Percentiles rank a stretch among this genome's conserved stretches.
These are phyloP conservation scores for Siniperca scherzeri DNA, from an alignment of 2,797 vertebrate species.

Conservation along the genomic window DNA sequence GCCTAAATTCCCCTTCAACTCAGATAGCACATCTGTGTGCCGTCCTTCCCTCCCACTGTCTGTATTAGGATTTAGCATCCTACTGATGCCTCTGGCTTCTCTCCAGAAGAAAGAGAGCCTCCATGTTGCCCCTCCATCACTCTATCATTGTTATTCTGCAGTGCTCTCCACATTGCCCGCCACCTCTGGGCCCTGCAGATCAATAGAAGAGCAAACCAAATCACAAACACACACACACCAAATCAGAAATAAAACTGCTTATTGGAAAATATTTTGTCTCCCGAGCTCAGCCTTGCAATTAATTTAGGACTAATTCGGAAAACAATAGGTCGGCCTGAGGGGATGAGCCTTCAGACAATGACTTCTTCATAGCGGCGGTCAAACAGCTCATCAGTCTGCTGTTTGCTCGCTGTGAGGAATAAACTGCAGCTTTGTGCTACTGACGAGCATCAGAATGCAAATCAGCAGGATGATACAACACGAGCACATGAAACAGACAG, in stretches of 20 bases:
- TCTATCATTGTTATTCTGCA: conserved; percentile 69
- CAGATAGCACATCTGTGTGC: conserved; percentile 58
- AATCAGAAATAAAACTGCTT: conserved; percentile 51
- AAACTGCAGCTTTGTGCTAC: conserved; percentile 59
- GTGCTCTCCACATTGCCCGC: conserved; percentile 29
- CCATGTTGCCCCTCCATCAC: conserved; percentile 30
- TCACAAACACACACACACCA: conserved; percentile 43
- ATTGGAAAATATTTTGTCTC: conserved; percentile 65
- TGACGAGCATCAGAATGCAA: conserved; percentile 71
- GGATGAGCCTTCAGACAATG: conserved; percentile 43
- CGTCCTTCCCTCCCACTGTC: conserved; percentile 34
- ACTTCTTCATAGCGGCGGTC: conserved; percentile 49
- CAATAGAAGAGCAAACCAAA: conserved; percentile 66
- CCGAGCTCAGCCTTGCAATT: conserved; percentile 55
- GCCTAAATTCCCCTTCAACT: conserved; percentile 67
- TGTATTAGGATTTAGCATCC: conserved; percentile 49
- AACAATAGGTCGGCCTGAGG: conserved; percentile 56
- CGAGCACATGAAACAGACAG: conserved; percentile 53
- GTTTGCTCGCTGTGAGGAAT: conserved; percentile 55
- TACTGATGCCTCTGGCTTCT: conserved; percentile 47
- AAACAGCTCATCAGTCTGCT: conserved; percentile 56
- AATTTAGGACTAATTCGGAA: conserved; percentile 70
- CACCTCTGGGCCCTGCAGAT: conserved; percentile 64
- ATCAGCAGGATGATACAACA: conserved; percentile 59
- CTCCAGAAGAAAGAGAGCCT: conserved; percentile 54